A percentile compares a stretch with the other conserved stretches of the same genome.
phyloP scores from a whole-genome alignment of 2,888 invertebrate species.

The Sycophila texana region DNA sequence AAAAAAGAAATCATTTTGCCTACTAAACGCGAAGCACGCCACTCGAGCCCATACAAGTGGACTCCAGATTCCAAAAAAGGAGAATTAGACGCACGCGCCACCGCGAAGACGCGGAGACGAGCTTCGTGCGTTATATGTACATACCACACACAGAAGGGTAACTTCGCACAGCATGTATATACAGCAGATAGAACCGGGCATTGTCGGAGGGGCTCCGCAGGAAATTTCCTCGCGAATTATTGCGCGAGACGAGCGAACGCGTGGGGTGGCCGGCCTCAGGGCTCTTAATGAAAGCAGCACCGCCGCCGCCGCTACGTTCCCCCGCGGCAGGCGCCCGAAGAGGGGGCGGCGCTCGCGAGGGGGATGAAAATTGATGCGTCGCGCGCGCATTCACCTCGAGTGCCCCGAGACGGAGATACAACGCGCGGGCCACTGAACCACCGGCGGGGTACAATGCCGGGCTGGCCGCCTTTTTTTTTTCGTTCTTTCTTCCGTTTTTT shows the following conservation, averaged over 20 bases:
- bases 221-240: slow-evolving; percentile 39
- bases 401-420: slow-evolving; percentile 19
- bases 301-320: neutral
- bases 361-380: slow-evolving; percentile 47
- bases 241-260: slow-evolving; percentile 1
- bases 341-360: slow-evolving; percentile 28
- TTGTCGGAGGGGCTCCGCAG: neutral
- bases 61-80: too few species aligned
- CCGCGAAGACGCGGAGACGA: too few species aligned
- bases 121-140: too few species aligned
- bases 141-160: too few species aligned
- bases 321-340: neutral
- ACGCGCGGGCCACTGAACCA: neutral
- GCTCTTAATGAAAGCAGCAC: slow-evolving; percentile 25
- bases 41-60: too few species aligned
- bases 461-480: neutral
- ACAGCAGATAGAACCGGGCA: too few species aligned
- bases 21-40: too few species aligned
- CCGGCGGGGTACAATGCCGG: neutral
- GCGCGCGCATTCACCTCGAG: neutral
- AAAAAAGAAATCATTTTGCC: neutral
- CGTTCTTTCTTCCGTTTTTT: neutral
- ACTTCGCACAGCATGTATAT: too few species aligned
- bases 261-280: neutral
- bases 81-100: too few species aligned